Percentiles rank a stretch among this genome's conserved stretches.
phyloP scores from a whole-genome alignment of 1,140 invertebrate genomes.

The Myzus persicae region DNA sequence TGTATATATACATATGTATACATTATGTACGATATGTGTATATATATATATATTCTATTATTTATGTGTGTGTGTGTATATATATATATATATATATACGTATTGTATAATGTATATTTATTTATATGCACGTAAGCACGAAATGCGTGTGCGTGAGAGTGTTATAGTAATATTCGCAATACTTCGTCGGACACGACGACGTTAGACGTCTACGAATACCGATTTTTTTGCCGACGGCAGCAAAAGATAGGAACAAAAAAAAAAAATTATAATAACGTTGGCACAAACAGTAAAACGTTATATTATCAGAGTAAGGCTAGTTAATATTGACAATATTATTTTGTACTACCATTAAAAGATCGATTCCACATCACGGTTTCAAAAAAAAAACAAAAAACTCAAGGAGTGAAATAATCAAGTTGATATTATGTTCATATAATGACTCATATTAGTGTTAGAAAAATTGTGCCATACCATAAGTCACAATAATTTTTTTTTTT shows the following conservation, averaged over 20 bases:
- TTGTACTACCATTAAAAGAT: neutral
- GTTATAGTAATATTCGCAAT: neutral
- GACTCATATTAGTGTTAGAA: neutral
- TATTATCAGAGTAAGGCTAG: neutral
- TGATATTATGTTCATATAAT: too few species aligned
- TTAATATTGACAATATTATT: neutral
- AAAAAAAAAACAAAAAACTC: neutral
- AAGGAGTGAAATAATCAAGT: neutral
- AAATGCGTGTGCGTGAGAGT: neutral
- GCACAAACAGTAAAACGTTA: neutral
- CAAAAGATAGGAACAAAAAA: neutral
- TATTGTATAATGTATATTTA: too few species aligned
- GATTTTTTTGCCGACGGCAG: neutral
- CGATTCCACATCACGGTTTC: neutral
- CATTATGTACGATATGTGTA: neutral
- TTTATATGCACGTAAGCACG: neutral
- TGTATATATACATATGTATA: neutral
- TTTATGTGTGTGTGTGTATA: too few species aligned
- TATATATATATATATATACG: neutral
- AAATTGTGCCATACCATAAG: neutral
- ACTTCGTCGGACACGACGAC: neutral
- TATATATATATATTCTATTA: neutral
- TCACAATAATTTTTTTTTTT: neutral
- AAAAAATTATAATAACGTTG: neutral
- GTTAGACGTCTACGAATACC: neutral